These are phyloP conservation scores for Andrena camellia DNA, from an alignment of 2,888 invertebrate species.

Conservation along the genomic window DNA sequence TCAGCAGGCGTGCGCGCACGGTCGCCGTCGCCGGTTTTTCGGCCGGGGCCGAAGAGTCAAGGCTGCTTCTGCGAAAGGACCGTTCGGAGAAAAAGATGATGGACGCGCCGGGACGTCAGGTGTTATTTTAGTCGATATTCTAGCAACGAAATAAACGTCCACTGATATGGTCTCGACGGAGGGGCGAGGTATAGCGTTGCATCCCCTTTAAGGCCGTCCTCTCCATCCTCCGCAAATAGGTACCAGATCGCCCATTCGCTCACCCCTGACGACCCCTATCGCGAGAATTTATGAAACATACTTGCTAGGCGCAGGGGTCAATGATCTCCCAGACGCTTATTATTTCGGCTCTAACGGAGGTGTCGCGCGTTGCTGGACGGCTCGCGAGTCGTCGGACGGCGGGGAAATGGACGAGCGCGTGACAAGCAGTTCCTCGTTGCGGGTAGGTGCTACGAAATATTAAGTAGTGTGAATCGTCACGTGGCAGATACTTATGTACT, in stretches of 20 bases:
- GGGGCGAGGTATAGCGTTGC: slow-evolving; percentile 43
- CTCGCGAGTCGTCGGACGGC: too few relatives aligned
- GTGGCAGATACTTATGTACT: background rate
- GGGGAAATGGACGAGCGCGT: too few relatives aligned
- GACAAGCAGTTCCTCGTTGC: too few relatives aligned
- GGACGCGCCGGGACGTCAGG: background rate
- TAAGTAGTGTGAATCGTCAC: background rate
- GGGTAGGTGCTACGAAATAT: background rate
- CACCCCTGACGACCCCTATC: slow-evolving; percentile 42
- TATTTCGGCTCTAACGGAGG: too few relatives aligned
- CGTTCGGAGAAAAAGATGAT: slow-evolving; percentile 55
- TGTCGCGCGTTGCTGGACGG: too few relatives aligned
- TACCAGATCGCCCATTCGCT: slow-evolving; percentile 59
- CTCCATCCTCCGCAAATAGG: slow-evolving; percentile 52
- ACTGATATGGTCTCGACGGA: background rate
- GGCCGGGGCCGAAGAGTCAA: slow-evolving; percentile 61
- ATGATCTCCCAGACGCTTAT: background rate
- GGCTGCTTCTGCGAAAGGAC: slow-evolving; percentile 48
- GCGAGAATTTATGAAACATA: slow-evolving; percentile 48
- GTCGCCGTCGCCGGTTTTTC: slow-evolving; percentile 35
- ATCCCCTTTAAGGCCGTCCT: slow-evolving; percentile 67
- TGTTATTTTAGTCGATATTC: background rate
- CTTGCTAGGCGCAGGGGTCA: slow-evolving; percentile 15
- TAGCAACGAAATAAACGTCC: background rate
- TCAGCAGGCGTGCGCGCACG: slow-evolving; percentile 36